Base-by-base conservation (phyloP, 1,140 invertebrate species). In the Stenopsyche tienmushanensis region DNA sequence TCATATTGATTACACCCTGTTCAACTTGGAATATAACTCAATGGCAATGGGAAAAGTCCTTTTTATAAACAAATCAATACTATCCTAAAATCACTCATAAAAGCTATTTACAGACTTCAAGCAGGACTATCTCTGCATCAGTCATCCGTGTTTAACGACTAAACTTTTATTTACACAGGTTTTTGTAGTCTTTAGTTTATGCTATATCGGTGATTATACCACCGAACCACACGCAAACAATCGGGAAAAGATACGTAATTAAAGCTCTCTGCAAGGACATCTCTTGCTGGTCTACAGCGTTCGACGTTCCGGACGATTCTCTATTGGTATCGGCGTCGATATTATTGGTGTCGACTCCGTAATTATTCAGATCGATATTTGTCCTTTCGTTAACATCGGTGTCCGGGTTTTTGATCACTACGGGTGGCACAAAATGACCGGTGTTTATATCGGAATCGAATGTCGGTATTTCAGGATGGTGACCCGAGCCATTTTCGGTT, bases 171-270 rank as follows among this genome's bases (percentile, higher is more conserved):
- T 21, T 42, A 50, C 60, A 62, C 17, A 41, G 23, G 15, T 42
- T 7, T 18, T 21, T 29, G 24, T 50, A 23, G 2, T 9, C 9
- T 25, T 52, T 26, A 10, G 15, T 52, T 88, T 88, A 91, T 83
- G 90, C 88, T 80, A 90, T 85, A 75, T 92, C 90, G 67, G 86
- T 86, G 72, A 92, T 85, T 72, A 90, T 86, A 65, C 87, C 85
- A 57, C 91, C 90, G 76, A 93, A 88, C 90, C 90, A 93, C 70
- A 89, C 87, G 73, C 92, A 86, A 65, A 90, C 87, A 29, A 92
- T 86, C 3, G 91, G 90, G 72, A 92, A 77, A 39, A 92, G 79
- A 77, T 91, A 92, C 45, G 88, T 84, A 59, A 87, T 81, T 2
- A 92, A 73, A 3, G 90, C 89, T 60, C 83, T 83, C 20, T 82